Evolutionary conservation across 2,888 invertebrate species (phyloP), one percentile per base, ranked within the genome.

Genomic region (Orthosia gothica): DNA sequence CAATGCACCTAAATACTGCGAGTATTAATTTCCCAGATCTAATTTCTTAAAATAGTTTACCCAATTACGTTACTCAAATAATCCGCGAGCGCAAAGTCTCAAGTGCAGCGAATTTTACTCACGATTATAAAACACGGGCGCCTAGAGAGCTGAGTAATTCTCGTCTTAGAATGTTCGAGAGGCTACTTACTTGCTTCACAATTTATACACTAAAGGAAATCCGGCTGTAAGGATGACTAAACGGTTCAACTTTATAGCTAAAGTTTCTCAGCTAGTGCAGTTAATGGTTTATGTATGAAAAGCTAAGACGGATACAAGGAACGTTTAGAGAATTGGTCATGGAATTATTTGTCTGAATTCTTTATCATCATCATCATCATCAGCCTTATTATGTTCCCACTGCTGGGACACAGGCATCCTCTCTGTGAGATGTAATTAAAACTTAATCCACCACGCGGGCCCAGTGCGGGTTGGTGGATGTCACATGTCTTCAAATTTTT

Each of bases 131-230:
- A 81, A 82, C 77, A 61, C 52, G 71, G 54, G 57, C 57, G 61
- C 65, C 47, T 77, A 70, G 66, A 55, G 79, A 72, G 73, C 49
- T 74, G 74, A 82, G 82, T 82, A 82, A 78, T 82, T 79, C 79
- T 54, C 49, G 55, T 74, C 82, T 82, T 74, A 82, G 78, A 82
- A 79, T 71, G 79, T 82, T 81, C 79, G 82, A 79, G 82, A 74
- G 55, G 64, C 81, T 82, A 69, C 77, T 70, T 57, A 81, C 65
- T 79, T 69, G 70, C 82, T 82, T 74, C 72, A 65, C 66, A 82
- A 82, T 82, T 82, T 81, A 82, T 71, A 78, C 50, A 71, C 74
- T 74, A 26, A 72, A 78, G 78, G 68, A 81, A 82, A 82, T 74
- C 79, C 74, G 65, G 70, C 58, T 66, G 52, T 82, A 82, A 81